phyloP scores from a whole-genome alignment of 1,140 invertebrate species.

The Patella vulgata region DNA sequence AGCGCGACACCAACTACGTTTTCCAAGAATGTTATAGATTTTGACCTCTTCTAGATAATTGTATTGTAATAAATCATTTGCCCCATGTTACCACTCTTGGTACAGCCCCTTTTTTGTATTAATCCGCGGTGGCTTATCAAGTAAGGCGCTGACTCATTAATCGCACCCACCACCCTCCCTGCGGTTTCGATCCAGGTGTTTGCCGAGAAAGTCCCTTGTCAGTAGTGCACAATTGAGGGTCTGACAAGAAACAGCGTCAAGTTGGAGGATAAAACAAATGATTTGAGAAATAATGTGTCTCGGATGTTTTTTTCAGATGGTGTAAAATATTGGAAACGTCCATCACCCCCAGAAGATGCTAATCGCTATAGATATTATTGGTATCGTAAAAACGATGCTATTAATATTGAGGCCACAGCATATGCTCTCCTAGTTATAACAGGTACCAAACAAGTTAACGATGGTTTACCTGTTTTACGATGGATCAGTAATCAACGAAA shows the following conservation, averaged over 20 bases:
- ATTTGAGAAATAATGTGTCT: too few relatives aligned
- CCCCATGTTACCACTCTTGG: too few relatives aligned
- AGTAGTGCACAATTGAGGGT: too few relatives aligned
- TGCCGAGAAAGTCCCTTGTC: too few relatives aligned
- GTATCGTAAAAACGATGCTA: constrained; percentile 7
- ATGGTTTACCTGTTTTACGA: constrained; percentile 80
- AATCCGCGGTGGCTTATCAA: too few relatives aligned
- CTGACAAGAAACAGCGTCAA: too few relatives aligned
- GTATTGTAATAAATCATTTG: too few relatives aligned
- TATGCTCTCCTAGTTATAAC: constrained; percentile 77
- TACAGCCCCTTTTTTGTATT: too few relatives aligned
- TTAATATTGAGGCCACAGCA: constrained; percentile 85
- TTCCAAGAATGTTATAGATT: too few relatives aligned
- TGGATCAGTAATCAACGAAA: constrained; percentile 86
- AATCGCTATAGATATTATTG: constrained; percentile 5
- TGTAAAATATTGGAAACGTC: constrained; percentile 5
- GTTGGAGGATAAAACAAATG: too few relatives aligned
- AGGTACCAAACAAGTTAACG: not conserved
- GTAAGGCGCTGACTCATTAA: not conserved
- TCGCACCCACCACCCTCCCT: not conserved
- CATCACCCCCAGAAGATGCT: not conserved
- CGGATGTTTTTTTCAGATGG: constrained; percentile 6
- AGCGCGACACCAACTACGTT: too few relatives aligned
- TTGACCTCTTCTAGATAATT: too few relatives aligned
- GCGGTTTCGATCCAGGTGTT: not conserved